A percentile compares a stretch with the other conserved stretches of the same genome.
These are phyloP conservation scores for Drosophila kokeensis DNA, from an alignment of 2,888 invertebrate genomes.

Conservation along the genomic window DNA sequence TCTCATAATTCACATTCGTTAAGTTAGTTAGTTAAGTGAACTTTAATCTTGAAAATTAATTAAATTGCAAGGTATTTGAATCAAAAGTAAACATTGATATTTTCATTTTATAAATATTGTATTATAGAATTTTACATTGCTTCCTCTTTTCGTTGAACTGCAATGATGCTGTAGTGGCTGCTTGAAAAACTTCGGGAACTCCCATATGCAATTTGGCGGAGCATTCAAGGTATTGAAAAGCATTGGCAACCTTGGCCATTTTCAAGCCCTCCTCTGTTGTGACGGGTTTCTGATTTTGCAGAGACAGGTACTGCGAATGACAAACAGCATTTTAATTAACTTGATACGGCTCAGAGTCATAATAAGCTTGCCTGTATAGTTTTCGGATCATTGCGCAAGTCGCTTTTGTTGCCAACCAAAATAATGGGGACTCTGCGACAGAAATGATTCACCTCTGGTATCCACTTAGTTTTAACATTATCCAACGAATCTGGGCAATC, in stretches of 20 bases:
- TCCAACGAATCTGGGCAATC: conserved; percentile 99
- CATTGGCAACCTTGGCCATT: conserved; percentile 99
- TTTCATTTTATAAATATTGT: not conserved
- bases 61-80: not conserved
- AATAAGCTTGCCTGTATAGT: conserved; percentile 86
- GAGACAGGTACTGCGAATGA: conserved; percentile 90
- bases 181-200: conserved; percentile 99
- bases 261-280: conserved; percentile 97
- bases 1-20: not conserved
- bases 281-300: conserved; percentile 99
- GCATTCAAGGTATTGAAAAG: conserved; percentile 98
- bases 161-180: conserved; percentile 98
- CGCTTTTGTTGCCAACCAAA: conserved; percentile 98
- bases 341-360: not conserved
- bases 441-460: conserved; percentile 98
- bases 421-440: conserved; percentile 99
- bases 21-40: no score
- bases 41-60: not conserved
- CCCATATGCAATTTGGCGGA: conserved; percentile 99
- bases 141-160: conserved; percentile 93
- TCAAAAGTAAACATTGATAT: not conserved
- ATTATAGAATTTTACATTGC: conserved; percentile 79
- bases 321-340: not conserved
- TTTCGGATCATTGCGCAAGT: conserved; percentile 93
- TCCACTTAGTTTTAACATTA: conserved; percentile 99